Conservation (phyloP, 2,797 vertebrate genomes). For the Holocentrus rufus region DNA sequence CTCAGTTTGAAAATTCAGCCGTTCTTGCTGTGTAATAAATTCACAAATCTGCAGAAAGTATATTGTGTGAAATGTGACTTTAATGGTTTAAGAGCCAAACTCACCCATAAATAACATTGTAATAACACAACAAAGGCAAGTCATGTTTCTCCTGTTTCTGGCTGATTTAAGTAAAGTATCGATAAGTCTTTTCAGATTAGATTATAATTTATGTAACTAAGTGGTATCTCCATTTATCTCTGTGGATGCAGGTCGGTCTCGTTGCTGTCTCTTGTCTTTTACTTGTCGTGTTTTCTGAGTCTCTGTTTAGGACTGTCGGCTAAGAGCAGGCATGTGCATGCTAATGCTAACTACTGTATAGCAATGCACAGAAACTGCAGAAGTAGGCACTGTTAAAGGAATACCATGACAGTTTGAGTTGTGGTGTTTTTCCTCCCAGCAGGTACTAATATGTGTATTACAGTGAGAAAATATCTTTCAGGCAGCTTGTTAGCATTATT, state of each 20-base stretch:
- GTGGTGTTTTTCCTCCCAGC: background rate
- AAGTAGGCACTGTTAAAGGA: background rate
- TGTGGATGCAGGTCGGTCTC: constrained; percentile 14
- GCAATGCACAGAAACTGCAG: background rate
- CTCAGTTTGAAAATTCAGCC: constrained; percentile 51
- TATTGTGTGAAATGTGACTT: too few relatives aligned
- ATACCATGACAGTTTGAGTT: background rate
- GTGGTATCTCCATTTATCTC: background rate
- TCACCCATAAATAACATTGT: too few relatives aligned
- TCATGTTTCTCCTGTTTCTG: background rate
- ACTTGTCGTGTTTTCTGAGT: background rate
- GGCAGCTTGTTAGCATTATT: too few relatives aligned
- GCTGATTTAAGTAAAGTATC: background rate
- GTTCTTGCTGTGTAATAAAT: background rate
- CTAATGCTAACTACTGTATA: constrained; percentile 18
- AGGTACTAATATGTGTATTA: background rate
- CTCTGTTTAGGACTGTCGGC: background rate
- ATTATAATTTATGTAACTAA: constrained; percentile 41
- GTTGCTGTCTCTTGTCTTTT: constrained; percentile 43
- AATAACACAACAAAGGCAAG: too few relatives aligned
- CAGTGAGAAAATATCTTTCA: too few relatives aligned
- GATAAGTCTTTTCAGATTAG: background rate
- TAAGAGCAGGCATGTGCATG: constrained; percentile 69
- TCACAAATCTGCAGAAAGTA: background rate
- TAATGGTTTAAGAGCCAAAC: too few relatives aligned